phyloP scores from a whole-genome alignment of 23 tunicate genomes.

The Halocynthia roretzi region DNA sequence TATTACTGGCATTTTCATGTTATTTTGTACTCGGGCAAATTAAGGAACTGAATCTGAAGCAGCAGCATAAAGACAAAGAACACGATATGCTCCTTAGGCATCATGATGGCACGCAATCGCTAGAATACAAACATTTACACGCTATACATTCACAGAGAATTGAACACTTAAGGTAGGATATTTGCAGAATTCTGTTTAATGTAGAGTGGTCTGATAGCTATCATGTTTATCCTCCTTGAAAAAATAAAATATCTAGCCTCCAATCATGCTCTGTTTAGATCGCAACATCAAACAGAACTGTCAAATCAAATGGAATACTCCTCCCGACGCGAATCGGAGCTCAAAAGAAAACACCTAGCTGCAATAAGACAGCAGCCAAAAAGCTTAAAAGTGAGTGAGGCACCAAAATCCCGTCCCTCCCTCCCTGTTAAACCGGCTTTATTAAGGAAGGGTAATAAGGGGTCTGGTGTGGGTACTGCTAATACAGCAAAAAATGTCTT shows the following conservation, averaged over 20 bases:
- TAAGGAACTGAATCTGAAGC: slow-evolving; percentile 86
- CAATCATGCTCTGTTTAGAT: slow-evolving; percentile 24
- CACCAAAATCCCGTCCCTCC: background rate
- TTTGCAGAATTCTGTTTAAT: background rate
- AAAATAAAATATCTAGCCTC: background rate
- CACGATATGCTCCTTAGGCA: slow-evolving; percentile 68
- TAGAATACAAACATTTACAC: slow-evolving; percentile 81
- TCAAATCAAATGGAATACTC: slow-evolving; percentile 90
- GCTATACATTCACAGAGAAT: slow-evolving; percentile 83
- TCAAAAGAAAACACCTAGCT: slow-evolving; percentile 72
- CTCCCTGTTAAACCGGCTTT: no score
- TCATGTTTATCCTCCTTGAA: background rate
- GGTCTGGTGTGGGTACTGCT: no score
- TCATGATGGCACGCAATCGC: slow-evolving; percentile 85
- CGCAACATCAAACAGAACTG: slow-evolving; percentile 92
- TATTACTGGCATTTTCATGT: background rate
- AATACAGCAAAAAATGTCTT: no score
- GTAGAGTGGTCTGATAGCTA: background rate
- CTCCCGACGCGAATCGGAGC: slow-evolving; percentile 56
- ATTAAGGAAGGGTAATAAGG: no score
- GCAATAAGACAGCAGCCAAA: slow-evolving; percentile 93
- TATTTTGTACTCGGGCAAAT: background rate
- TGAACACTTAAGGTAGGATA: slow-evolving; percentile 69
- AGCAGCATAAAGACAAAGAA: slow-evolving; percentile 80
- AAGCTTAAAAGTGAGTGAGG: slow-evolving; percentile 72